phyloP scores from a whole-genome alignment of 2,113 vertebrate species.

The Nymphicus hollandicus region DNA sequence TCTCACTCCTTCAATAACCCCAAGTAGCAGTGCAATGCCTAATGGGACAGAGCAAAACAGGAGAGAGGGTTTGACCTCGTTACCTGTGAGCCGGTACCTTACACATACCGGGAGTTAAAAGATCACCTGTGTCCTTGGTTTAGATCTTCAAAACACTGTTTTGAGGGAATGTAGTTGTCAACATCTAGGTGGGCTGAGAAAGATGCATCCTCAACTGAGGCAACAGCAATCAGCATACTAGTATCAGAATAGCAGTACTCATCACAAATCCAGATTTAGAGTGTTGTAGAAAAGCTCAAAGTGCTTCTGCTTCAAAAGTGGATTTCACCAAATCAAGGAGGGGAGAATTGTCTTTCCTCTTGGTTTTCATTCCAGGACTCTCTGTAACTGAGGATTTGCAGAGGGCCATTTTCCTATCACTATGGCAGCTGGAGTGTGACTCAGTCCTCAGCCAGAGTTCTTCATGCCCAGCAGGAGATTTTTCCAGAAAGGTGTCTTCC shows the following conservation, averaged over 20 bases:
- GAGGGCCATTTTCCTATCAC: accelerated
- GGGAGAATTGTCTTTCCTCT: neutral
- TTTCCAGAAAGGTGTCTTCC: neutral
- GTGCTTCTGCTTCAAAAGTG: neutral
- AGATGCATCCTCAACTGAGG: neutral
- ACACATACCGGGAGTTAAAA: neutral
- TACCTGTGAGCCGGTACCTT: accelerated
- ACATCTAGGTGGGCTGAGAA: neutral
- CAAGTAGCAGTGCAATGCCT: neutral
- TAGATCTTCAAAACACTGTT: neutral
- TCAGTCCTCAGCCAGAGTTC: neutral
- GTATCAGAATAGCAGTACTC: neutral
- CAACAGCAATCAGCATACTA: accelerated
- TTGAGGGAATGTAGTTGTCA: neutral
- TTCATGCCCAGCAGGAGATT: neutral
- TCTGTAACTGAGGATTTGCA: neutral
- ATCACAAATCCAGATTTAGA: neutral
- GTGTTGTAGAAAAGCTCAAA: neutral
- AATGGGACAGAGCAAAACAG: neutral
- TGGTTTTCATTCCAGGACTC: neutral
- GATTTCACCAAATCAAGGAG: neutral
- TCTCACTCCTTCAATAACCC: neutral
- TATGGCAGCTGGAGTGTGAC: neutral
- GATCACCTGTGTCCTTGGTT: neutral
- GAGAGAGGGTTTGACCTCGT: neutral